A percentile compares a stretch with the other conserved stretches of the same genome.
These are phyloP conservation scores for Melikaiella ostensackeni DNA, from an alignment of 2,888 invertebrate species.

Conservation along the genomic window DNA sequence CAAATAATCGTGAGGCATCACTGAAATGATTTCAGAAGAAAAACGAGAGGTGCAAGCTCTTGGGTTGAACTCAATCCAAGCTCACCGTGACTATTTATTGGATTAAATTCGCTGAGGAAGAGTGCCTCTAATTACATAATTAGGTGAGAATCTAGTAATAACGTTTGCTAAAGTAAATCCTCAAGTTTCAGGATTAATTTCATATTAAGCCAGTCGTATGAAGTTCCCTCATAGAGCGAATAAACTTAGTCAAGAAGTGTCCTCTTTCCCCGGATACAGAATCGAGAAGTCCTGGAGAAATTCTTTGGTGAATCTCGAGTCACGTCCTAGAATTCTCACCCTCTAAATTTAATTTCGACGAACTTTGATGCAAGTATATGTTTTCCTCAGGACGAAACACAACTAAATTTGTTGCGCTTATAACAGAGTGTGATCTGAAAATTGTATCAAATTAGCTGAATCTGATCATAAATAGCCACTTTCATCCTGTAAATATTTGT, in stretches of 20 bases:
- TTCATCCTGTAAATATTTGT: constrained; percentile 19
- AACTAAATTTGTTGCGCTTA: neutral
- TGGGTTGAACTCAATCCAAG: too few relatives aligned
- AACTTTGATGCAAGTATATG: constrained; percentile 1
- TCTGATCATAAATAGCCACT: neutral
- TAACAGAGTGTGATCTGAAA: constrained; percentile 1
- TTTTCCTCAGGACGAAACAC: neutral
- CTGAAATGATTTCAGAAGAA: too few relatives aligned
- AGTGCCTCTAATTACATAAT: too few relatives aligned
- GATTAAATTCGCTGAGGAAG: too few relatives aligned
- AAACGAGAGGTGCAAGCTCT: too few relatives aligned
- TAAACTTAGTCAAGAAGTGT: constrained; percentile 2
- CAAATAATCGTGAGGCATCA: too few relatives aligned
- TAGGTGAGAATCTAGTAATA: too few relatives aligned
- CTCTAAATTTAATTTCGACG: constrained; percentile 15
- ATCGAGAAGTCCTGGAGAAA: constrained; percentile 5
- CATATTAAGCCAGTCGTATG: neutral
- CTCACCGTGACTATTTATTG: too few relatives aligned
- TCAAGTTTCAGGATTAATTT: neutral
- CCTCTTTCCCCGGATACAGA: constrained; percentile 9
- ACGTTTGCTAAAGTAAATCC: neutral
- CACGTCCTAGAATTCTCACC: constrained; percentile 5
- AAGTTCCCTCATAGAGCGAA: neutral
- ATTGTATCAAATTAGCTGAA: neutral
- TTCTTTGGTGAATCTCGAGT: neutral